Conservation (phyloP, 2,888 invertebrate species). For the Hypercompe scribonia region DNA sequence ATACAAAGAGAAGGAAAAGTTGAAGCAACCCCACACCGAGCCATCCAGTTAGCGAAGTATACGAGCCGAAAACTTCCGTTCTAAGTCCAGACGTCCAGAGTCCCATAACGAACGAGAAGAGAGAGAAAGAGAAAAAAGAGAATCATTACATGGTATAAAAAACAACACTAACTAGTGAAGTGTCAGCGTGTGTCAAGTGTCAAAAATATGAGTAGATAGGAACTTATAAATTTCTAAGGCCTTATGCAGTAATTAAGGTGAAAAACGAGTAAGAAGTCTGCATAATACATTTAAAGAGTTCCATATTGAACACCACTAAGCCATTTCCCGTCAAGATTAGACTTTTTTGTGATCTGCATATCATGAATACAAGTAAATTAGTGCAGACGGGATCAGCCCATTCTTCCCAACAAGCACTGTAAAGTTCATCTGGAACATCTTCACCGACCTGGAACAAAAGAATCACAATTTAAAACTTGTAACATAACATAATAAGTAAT, state of each 20-base stretch:
- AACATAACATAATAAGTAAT: neutral
- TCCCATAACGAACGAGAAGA: too few species aligned
- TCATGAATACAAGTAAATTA: constrained; percentile 66
- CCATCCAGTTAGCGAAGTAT: too few species aligned
- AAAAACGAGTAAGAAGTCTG: constrained; percentile 76
- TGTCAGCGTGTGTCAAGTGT: neutral
- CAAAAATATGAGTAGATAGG: too few species aligned
- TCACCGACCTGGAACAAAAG: constrained; percentile 60
- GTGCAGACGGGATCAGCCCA: constrained; percentile 61
- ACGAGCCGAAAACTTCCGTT: too few species aligned
- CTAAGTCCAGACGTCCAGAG: too few species aligned
- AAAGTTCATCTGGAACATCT: constrained; percentile 64
- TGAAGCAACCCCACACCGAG: too few species aligned
- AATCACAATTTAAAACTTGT: constrained; percentile 14
- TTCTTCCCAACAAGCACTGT: constrained; percentile 63
- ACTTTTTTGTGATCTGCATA: constrained; percentile 64
- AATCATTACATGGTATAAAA: too few species aligned
- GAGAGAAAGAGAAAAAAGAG: too few species aligned
- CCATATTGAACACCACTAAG: constrained; percentile 70
- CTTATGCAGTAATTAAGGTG: constrained; percentile 64
- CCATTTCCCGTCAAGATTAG: constrained; percentile 67
- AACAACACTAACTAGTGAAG: neutral
- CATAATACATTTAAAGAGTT: constrained; percentile 72
- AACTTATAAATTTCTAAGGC: neutral
- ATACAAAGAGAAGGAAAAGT: too few species aligned